Conservation (phyloP, 2,797 vertebrate genomes). For the Channallabes apus region DNA sequence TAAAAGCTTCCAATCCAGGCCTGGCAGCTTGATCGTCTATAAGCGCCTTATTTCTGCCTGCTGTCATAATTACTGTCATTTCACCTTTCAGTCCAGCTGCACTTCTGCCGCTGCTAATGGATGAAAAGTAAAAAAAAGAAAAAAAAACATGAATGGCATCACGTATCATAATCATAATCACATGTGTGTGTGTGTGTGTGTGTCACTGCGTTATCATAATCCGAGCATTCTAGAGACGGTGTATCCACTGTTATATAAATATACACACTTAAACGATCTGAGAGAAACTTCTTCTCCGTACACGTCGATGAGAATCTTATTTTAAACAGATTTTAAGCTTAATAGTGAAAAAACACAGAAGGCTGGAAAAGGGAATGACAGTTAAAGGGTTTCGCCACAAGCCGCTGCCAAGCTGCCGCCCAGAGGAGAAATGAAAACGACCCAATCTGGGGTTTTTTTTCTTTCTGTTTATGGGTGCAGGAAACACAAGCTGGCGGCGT, state of each 20-base stretch:
- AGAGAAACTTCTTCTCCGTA: not conserved
- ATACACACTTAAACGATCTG: not conserved
- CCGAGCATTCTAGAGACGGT: not conserved
- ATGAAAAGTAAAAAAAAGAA: not conserved
- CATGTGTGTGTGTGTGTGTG: not conserved
- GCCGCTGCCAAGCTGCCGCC: constrained; percentile 82
- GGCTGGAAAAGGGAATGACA: constrained; percentile 49
- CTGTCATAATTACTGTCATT: constrained; percentile 47
- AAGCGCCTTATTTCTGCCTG: constrained; percentile 43
- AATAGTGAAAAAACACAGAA: constrained; percentile 4
- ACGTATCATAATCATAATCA: not conserved
- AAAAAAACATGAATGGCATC: not conserved
- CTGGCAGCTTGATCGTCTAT: constrained; percentile 41
- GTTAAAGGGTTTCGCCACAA: constrained; percentile 64
- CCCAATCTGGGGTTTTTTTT: constrained; percentile 82
- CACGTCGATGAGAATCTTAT: not conserved
- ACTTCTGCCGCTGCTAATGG: constrained; percentile 13
- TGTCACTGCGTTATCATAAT: not conserved
- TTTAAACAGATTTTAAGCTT: constrained; percentile 30
- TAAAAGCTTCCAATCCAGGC: constrained; percentile 16
- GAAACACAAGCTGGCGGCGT: constrained; percentile 83
- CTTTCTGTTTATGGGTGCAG: constrained; percentile 89
- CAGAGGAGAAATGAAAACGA: constrained; percentile 90
- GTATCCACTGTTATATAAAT: not conserved
- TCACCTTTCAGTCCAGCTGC: constrained; percentile 14